Evolutionary conservation across 2,797 vertebrate species (phyloP).

Genomic region (Microctenopoma stevenorrisi): DNA sequence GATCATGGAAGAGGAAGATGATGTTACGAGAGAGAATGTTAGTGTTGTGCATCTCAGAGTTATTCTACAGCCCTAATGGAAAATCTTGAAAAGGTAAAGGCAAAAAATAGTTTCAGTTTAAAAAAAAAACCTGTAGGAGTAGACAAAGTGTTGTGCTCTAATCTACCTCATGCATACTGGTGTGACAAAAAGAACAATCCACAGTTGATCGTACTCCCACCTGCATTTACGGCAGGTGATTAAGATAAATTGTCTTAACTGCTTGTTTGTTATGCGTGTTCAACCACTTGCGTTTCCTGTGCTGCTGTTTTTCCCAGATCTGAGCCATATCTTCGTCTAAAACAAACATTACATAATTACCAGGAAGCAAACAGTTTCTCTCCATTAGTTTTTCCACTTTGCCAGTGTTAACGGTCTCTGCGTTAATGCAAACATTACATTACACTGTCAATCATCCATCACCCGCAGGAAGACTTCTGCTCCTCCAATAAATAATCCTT

Average conservation of each 20-base stretch:
- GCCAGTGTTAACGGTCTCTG: neutral
- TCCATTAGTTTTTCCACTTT: constrained; percentile 1
- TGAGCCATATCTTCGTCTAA: neutral
- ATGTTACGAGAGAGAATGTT: too few species aligned
- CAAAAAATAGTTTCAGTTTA: too few species aligned
- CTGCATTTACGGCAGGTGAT: neutral
- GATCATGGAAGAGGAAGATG: neutral
- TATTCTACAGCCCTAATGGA: neutral
- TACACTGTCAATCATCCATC: constrained; percentile 32
- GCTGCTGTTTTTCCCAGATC: neutral
- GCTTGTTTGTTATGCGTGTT: neutral
- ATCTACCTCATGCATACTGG: too few species aligned
- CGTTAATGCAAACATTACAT: constrained; percentile 25
- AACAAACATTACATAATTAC: constrained; percentile 1
- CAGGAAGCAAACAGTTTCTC: neutral
- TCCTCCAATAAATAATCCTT: constrained; percentile 30
- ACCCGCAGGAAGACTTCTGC: constrained; percentile 7
- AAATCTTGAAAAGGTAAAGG: too few species aligned
- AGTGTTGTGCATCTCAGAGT: neutral
- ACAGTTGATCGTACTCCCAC: too few species aligned
- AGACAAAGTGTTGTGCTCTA: too few species aligned
- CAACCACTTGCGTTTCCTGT: neutral
- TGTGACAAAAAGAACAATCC: too few species aligned
- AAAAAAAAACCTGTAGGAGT: too few species aligned
- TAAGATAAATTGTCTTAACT: neutral